A percentile compares a stretch with the other conserved stretches of the same genome.
Evolutionary conservation across 2,888 invertebrate genomes (phyloP).

Genomic region (Polymixis flavicincta): DNA sequence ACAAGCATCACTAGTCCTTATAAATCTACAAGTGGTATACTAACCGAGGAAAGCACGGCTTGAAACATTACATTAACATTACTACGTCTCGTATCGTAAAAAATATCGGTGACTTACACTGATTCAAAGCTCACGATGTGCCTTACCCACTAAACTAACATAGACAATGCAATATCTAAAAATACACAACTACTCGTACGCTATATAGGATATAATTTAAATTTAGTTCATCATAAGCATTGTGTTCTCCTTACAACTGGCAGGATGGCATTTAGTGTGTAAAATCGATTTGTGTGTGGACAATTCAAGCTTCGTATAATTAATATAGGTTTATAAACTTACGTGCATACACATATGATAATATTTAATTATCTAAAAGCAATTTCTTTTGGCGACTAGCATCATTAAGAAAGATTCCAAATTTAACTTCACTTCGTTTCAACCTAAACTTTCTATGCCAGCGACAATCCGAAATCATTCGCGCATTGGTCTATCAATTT

Average conservation of each 20-base stretch:
- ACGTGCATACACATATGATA: conserved; percentile 87
- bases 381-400: conserved; percentile 87
- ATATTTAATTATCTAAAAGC: conserved; percentile 88
- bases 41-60: conserved; percentile 80
- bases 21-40: conserved; percentile 76
- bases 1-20: conserved; percentile 72
- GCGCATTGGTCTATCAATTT: conserved; percentile 62
- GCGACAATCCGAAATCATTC: conserved; percentile 55
- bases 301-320: conserved; percentile 88
- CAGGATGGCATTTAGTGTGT: conserved; percentile 89
- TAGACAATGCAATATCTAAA: conserved; percentile 90
- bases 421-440: conserved; percentile 72
- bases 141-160: conserved; percentile 88
- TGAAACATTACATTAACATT: conserved; percentile 74
- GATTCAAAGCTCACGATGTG: conserved; percentile 89
- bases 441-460: conserved; percentile 61
- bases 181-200: conserved; percentile 88
- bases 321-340: conserved; percentile 84
- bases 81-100: conserved; percentile 82
- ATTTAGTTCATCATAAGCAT: conserved; percentile 89
- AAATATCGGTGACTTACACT: conserved; percentile 87
- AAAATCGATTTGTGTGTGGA: conserved; percentile 89
- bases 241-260: conserved; percentile 87
- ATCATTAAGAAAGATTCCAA: conserved; percentile 90
- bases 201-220: conserved; percentile 87